Conservation (phyloP, 1,140 invertebrate species). For the Dysdera silvatica region DNA sequence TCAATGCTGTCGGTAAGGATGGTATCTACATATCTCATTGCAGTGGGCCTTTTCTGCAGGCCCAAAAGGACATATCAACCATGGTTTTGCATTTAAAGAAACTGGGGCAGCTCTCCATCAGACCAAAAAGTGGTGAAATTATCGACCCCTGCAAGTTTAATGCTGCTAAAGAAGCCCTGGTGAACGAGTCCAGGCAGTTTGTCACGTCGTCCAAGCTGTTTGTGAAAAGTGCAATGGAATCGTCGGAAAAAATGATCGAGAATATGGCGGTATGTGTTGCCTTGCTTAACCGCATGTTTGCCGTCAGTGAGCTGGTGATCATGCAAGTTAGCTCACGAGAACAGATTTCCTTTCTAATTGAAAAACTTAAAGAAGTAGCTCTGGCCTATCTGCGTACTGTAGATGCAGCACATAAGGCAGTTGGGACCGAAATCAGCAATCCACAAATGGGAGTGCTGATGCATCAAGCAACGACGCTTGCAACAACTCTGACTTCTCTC, state of each 20-base stretch:
- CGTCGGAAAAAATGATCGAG: slow-evolving; percentile 50
- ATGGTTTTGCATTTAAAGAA: slow-evolving; percentile 56
- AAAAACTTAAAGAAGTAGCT: slow-evolving; percentile 68
- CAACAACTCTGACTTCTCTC: slow-evolving; percentile 67
- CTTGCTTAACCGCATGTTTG: slow-evolving; percentile 53
- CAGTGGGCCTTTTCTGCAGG: slow-evolving; percentile 52
- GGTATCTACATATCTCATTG: too few species aligned
- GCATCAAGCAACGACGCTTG: slow-evolving; percentile 66
- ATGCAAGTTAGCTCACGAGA: slow-evolving; percentile 63
- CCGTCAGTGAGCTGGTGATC: slow-evolving; percentile 61
- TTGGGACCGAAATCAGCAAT: slow-evolving; percentile 46
- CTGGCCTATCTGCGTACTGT: slow-evolving; percentile 58
- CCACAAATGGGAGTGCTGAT: slow-evolving; percentile 51
- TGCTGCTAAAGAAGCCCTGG: slow-evolving; percentile 64
- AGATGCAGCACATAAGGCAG: slow-evolving; percentile 37
- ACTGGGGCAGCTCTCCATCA: slow-evolving; percentile 51
- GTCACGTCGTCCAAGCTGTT: slow-evolving; percentile 74
- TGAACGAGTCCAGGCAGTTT: slow-evolving; percentile 65
- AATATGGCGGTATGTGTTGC: slow-evolving; percentile 62
- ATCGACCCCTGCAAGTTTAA: slow-evolving; percentile 18
- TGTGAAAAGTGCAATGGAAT: slow-evolving; percentile 65
- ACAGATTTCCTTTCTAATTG: slow-evolving; percentile 66
- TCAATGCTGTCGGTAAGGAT: too few species aligned
- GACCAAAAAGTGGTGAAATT: background rate
- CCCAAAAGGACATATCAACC: slow-evolving; percentile 57